Percentiles rank a stretch among this genome's conserved stretches.
Conservation (phyloP, 2,888 invertebrate species). For the Spicauda simplicius region DNA sequence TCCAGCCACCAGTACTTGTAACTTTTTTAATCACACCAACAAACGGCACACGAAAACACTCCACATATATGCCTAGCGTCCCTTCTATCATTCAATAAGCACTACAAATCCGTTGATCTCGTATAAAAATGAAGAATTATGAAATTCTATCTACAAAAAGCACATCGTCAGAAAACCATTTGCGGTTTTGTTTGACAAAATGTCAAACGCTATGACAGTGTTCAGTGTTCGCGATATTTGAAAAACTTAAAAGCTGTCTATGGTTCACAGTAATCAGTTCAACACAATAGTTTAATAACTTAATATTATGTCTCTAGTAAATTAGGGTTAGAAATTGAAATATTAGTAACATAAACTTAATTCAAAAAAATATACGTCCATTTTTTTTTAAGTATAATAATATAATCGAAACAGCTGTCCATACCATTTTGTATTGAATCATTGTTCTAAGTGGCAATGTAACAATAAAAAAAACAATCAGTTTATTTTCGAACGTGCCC, state of each 20-base stretch:
- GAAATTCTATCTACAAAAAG: slow-evolving; percentile 65
- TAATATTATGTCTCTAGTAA: no score
- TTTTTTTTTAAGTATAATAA: no score
- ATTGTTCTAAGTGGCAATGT: no score
- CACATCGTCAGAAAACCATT: slow-evolving; percentile 72
- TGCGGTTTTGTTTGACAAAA: slow-evolving; percentile 64
- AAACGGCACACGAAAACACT: neutral
- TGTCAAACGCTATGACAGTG: slow-evolving; percentile 26
- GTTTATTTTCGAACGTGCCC: no score
- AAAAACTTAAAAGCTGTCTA: neutral
- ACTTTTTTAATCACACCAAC: slow-evolving; percentile 19
- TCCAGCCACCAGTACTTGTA: slow-evolving; percentile 17
- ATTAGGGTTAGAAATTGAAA: no score
- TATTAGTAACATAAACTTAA: no score
- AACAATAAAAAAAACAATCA: no score
- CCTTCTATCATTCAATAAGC: slow-evolving; percentile 5
- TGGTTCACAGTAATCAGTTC: neutral
- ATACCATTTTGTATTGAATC: no score
- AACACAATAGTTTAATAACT: no score
- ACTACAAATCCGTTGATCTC: slow-evolving; percentile 42
- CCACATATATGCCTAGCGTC: neutral
- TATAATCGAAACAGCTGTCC: no score
- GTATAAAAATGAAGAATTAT: slow-evolving; percentile 57
- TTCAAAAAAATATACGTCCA: no score
- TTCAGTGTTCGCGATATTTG: neutral